Conservation (phyloP, 2,797 vertebrate species). For the Austrolebias charrua region DNA sequence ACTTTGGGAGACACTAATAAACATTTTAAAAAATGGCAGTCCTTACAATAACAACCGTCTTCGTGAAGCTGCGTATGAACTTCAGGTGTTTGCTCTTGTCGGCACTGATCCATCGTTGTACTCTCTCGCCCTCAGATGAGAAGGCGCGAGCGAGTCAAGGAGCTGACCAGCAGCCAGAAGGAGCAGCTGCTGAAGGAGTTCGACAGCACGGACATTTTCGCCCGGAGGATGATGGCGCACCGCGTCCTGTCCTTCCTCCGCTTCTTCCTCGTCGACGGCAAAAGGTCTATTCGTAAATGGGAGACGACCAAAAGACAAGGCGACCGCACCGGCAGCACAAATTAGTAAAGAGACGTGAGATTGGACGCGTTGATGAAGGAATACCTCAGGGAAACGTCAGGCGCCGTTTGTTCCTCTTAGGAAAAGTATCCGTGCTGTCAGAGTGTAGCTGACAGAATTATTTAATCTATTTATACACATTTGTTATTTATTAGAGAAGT, state of each 20-base stretch:
- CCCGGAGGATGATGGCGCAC: slow-evolving; percentile 67
- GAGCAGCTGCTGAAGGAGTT: slow-evolving; percentile 56
- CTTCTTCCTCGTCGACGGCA: slow-evolving; percentile 76
- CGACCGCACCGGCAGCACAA: background rate
- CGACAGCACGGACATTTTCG: slow-evolving; percentile 63
- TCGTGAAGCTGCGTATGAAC: no score
- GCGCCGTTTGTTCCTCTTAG: background rate
- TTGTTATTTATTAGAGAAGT: slow-evolving; percentile 53
- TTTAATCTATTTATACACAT: slow-evolving; percentile 61
- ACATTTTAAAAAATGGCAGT: no score
- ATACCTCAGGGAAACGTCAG: slow-evolving; percentile 9
- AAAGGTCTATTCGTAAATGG: slow-evolving; percentile 62
- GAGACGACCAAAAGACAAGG: background rate
- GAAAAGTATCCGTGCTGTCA: background rate
- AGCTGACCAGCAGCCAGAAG: slow-evolving; percentile 47
- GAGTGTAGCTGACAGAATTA: slow-evolving; percentile 31
- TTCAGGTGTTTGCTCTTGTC: no score
- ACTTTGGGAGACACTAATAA: no score
- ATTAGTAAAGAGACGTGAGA: background rate
- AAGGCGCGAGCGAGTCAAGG: slow-evolving; percentile 27
- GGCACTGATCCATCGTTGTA: no score
- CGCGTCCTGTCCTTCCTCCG: slow-evolving; percentile 79
- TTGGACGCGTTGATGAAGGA: background rate
- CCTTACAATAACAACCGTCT: no score
- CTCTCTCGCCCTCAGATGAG: slow-evolving; percentile 69